Evolutionary conservation across 1,140 invertebrate species (phyloP).

Genomic region (Trachelipus rathkii): DNA sequence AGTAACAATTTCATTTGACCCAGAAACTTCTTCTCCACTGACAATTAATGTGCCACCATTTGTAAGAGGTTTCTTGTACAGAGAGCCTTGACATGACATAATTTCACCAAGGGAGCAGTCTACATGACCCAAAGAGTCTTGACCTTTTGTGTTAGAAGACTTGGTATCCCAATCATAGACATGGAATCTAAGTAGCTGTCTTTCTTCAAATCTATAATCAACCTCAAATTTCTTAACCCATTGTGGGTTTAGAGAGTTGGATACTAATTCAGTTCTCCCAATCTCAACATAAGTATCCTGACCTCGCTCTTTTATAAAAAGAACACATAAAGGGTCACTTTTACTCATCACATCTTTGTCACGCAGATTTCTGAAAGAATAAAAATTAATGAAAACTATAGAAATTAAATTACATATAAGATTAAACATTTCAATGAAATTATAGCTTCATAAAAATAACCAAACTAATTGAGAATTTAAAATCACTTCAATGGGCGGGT

Average conservation of each 20-base stretch:
- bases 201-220: constrained; percentile 58
- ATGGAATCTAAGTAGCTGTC: constrained; percentile 48
- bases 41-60: constrained; percentile 49
- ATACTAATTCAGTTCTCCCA: constrained; percentile 57
- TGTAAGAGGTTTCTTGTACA: constrained; percentile 47
- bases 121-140: constrained; percentile 56
- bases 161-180: constrained; percentile 49
- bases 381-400: neutral
- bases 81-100: constrained; percentile 50
- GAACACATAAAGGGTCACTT: constrained; percentile 56
- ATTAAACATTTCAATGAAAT: neutral
- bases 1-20: constrained; percentile 54
- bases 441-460: too few relatives aligned
- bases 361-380: constrained; percentile 49
- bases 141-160: constrained; percentile 44
- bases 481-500: too few relatives aligned
- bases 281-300: constrained; percentile 47
- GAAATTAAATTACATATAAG: neutral
- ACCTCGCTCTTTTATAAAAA: constrained; percentile 47
- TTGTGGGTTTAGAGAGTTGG: constrained; percentile 56
- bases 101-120: constrained; percentile 57
- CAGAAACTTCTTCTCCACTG: constrained; percentile 54
- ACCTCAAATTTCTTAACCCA: constrained; percentile 56
- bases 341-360: constrained; percentile 55
- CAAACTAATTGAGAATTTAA: too few relatives aligned